Percentiles rank a stretch among this genome's conserved stretches.
phyloP scores from a whole-genome alignment of 2,797 vertebrate species.

The Todus mexicanus region DNA sequence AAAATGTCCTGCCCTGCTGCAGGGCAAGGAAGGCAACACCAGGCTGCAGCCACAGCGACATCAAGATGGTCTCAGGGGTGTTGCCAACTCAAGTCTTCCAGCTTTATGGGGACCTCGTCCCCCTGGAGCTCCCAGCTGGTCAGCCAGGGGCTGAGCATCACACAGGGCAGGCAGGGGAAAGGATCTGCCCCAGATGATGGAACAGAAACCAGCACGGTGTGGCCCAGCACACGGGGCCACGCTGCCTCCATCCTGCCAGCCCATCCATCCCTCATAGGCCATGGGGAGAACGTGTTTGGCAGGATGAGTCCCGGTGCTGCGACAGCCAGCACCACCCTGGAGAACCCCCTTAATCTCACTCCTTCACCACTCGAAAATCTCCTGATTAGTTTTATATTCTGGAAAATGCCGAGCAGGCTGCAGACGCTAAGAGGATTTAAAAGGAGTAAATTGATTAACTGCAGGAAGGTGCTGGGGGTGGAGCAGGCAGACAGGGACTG shows the following conservation, averaged over 20 bases:
- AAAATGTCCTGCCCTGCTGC: too few relatives aligned
- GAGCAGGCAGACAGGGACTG: not conserved
- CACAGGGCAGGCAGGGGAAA: not conserved
- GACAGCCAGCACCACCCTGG: not conserved
- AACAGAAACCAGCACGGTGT: not conserved
- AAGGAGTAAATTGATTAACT: constrained; percentile 23
- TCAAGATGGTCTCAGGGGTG: accelerated
- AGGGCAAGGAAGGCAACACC: accelerated
- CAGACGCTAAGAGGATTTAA: constrained; percentile 16
- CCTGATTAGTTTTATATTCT: constrained; percentile 5
- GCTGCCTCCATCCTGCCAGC: not conserved
- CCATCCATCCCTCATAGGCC: accelerated
- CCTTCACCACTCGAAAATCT: not conserved
- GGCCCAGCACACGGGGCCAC: not conserved
- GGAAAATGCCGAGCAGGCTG: not conserved
- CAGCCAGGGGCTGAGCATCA: not conserved
- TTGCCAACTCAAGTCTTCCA: not conserved
- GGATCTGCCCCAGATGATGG: not conserved
- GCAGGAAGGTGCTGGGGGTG: not conserved
- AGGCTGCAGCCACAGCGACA: not conserved
- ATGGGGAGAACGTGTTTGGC: accelerated
- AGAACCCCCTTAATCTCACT: not conserved
- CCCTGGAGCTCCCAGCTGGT: accelerated
- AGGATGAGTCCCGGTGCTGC: accelerated
- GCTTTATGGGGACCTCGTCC: accelerated